These are phyloP conservation scores for Rhinopomastus cyanomelas DNA, from an alignment of 2,113 vertebrate species.

Conservation along the genomic window DNA sequence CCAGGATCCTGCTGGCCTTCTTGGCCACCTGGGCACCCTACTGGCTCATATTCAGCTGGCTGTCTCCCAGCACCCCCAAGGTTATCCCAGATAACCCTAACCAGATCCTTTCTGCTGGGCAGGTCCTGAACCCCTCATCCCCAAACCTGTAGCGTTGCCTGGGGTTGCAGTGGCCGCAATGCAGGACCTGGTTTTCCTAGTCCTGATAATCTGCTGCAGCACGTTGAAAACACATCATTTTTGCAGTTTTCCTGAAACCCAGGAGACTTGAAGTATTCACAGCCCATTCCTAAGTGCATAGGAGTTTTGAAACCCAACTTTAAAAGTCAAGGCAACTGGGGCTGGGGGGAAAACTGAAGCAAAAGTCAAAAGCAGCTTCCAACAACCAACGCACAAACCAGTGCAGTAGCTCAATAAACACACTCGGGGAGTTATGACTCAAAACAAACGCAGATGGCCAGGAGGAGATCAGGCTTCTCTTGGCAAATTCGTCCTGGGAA, in stretches of 20 bases:
- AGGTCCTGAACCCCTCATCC: too few species aligned
- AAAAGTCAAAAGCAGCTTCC: conserved; percentile 7
- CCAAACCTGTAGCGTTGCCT: too few species aligned
- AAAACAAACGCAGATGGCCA: conserved; percentile 47
- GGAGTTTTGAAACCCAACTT: background rate
- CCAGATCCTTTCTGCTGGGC: too few species aligned
- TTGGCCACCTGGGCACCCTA: too few species aligned
- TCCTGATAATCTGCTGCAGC: background rate
- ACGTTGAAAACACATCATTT: accelerated
- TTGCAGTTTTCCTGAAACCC: background rate
- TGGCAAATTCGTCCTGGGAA: conserved; percentile 49
- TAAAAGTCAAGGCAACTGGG: background rate
- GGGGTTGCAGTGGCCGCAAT: too few species aligned
- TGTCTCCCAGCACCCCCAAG: too few species aligned
- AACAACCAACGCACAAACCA: background rate
- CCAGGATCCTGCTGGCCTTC: too few species aligned
- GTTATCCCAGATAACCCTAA: too few species aligned
- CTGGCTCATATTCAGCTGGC: too few species aligned
- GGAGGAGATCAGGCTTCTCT: conserved; percentile 15
- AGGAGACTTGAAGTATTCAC: background rate
- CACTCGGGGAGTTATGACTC: conserved; percentile 1
- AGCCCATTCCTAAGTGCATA: background rate
- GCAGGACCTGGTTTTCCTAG: too few species aligned
- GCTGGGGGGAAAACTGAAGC: background rate
- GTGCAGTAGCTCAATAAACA: conserved; percentile 48